Evolutionary conservation across 2,888 invertebrate species (phyloP).

Genomic region (Hypomecis punctinalis): DNA sequence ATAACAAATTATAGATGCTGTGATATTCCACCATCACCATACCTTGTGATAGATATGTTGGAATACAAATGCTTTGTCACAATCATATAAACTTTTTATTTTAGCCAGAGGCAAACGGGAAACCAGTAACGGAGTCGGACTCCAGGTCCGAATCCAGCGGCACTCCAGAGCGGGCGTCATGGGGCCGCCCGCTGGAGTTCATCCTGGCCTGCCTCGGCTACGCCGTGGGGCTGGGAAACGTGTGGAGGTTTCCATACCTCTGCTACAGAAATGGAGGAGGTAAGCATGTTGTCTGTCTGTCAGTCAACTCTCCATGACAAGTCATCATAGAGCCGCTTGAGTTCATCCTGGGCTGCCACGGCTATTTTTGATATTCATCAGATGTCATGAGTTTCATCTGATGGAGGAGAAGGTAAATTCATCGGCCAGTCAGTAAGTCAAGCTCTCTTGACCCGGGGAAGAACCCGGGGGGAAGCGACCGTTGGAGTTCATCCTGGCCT

Average conservation of each 20-base stretch:
- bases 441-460: no score
- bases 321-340: not conserved
- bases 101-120: conserved; percentile 58
- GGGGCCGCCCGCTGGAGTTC: conserved; percentile 89
- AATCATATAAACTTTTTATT: conserved; percentile 40
- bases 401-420: no score
- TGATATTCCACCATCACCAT: no score
- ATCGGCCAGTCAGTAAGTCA: no score
- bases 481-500: no score
- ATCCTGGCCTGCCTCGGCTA: conserved; percentile 91
- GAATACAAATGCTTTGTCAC: not conserved
- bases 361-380: no score
- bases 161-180: conserved; percentile 77
- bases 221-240: conserved; percentile 90
- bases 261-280: conserved; percentile 92
- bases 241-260: conserved; percentile 92
- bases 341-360: no score
- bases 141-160: conserved; percentile 32
- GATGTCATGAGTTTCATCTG: no score
- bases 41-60: no score
- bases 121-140: conserved; percentile 40
- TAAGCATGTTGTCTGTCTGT: conserved; percentile 60
- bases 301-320: no score
- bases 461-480: no score
- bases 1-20: no score